phyloP scores from a whole-genome alignment of 1,140 invertebrate species.

The Neoseiulus cucumeris region DNA sequence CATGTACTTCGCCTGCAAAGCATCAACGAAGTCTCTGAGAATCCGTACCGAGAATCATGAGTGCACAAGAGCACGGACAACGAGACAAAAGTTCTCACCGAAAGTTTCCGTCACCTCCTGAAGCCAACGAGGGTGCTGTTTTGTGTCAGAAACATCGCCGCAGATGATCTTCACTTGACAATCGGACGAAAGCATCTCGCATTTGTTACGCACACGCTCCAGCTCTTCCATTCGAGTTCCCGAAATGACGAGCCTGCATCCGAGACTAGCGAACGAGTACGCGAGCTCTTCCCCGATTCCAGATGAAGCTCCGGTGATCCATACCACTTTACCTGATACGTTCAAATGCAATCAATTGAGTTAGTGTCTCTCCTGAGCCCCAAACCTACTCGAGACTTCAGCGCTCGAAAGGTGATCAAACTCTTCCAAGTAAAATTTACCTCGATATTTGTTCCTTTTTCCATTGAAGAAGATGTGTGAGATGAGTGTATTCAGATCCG shows the following conservation, averaged over 20 bases:
- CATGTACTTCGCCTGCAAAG: slow-evolving; percentile 37
- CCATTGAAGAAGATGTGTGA: neutral
- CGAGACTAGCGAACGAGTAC: slow-evolving; percentile 43
- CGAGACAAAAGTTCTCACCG: neutral
- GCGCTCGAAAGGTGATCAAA: neutral
- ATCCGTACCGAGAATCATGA: too few relatives aligned
- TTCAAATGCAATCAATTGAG: neutral
- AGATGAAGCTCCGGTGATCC: slow-evolving; percentile 72
- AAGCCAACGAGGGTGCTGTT: neutral
- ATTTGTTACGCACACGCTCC: slow-evolving; percentile 47
- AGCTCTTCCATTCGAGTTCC: slow-evolving; percentile 48
- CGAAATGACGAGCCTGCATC: slow-evolving; percentile 50
- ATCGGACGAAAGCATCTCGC: slow-evolving; percentile 22
- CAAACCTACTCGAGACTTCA: neutral
- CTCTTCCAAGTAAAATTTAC: neutral
- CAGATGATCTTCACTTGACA: neutral
- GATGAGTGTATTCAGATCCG: neutral
- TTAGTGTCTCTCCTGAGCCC: neutral
- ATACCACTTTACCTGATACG: slow-evolving; percentile 43
- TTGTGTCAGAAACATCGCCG: neutral
- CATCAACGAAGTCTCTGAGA: too few relatives aligned
- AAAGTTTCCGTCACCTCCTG: neutral
- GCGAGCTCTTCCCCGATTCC: slow-evolving; percentile 64
- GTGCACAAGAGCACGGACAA: too few relatives aligned
- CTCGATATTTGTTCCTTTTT: neutral